Base-by-base conservation (phyloP, 1,140 invertebrate genomes). In the Agraylea sexmaculata region DNA sequence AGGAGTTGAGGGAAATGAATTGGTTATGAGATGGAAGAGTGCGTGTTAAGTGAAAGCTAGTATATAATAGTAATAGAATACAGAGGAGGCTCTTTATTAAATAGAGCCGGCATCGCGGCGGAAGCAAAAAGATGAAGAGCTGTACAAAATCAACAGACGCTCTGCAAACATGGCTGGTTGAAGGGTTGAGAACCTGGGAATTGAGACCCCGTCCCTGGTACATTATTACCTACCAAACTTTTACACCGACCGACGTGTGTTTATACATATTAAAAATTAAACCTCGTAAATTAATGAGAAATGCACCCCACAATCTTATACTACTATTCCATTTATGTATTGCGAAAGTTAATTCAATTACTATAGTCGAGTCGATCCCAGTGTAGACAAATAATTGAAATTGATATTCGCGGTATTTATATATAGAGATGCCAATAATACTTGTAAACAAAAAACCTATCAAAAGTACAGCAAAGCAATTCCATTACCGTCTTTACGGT, bases 31-130 rank as follows among this genome's bases (percentile, higher is more conserved):
- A 7, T 16, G 16, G 16, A 31, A 11, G 5, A 27, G n/a, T n/a
- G 39, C 34, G 34, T 41, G 30, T 23, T 27, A 17, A 2, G 21
- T 15, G 8, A 6, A 7, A 8, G 19, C 36, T 17, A 8, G 32
- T 20, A 42, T 16, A 23, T 42, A 42, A 42, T 31, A 35, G 40
- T 35, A 35, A 42, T 21, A 20, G 40, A 42, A 42, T 29, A 42
- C 40, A 35, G 40, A n/a, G n/a, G n/a, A n/a, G n/a, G n/a, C n/a
- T n/a, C 30, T 33, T 42, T 42, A 42, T 42, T 42, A 42, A 42
- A 42, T 42, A 35, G 40, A 16, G 30, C 7, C 6, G 5, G 16
- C 30, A 31, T 16, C 30, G 12, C 30, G 30, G 18, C 32, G 32
- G 23, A 29, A 37, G 22, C 33, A 42, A 42, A 42, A 42, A 42